phyloP scores from a whole-genome alignment of 2,888 invertebrate species.

The Heliothis peltigera region DNA sequence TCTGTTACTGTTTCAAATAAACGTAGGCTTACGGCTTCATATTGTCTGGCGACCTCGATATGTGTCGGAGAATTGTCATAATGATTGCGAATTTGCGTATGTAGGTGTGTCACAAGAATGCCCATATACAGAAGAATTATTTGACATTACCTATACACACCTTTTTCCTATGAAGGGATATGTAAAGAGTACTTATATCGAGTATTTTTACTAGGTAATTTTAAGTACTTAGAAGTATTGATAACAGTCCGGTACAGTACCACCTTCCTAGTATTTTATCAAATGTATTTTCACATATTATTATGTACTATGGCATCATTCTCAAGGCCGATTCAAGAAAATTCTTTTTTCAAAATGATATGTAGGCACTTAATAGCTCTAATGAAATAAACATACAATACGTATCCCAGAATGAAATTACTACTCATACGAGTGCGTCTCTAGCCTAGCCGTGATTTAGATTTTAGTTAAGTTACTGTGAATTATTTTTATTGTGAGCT shows the following conservation, averaged over 20 bases:
- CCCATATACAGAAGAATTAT: conserved; percentile 5
- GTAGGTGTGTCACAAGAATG: conserved; percentile 34
- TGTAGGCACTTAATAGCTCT: too few relatives aligned
- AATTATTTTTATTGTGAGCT: background rate
- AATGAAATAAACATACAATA: too few relatives aligned
- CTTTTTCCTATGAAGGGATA: background rate
- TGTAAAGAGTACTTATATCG: too few relatives aligned
- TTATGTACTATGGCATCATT: too few relatives aligned
- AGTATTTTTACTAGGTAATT: too few relatives aligned
- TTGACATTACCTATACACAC: background rate
- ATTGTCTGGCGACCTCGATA: conserved; percentile 46
- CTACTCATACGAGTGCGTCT: background rate
- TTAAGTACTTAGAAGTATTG: too few relatives aligned
- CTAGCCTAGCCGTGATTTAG: background rate
- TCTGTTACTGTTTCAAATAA: conserved; percentile 37
- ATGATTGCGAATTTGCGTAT: conserved; percentile 43
- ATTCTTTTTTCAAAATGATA: too few relatives aligned
- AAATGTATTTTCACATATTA: too few relatives aligned
- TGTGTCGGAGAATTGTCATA: conserved; percentile 29
- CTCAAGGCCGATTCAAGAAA: too few relatives aligned
- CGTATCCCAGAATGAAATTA: too few relatives aligned
- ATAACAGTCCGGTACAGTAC: too few relatives aligned
- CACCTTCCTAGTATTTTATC: too few relatives aligned
- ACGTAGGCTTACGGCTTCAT: conserved; percentile 39
- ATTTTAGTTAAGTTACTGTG: conserved; percentile 10